Evolutionary conservation across 1,140 invertebrate genomes (phyloP).

Genomic region (Hirudo medicinalis): DNA sequence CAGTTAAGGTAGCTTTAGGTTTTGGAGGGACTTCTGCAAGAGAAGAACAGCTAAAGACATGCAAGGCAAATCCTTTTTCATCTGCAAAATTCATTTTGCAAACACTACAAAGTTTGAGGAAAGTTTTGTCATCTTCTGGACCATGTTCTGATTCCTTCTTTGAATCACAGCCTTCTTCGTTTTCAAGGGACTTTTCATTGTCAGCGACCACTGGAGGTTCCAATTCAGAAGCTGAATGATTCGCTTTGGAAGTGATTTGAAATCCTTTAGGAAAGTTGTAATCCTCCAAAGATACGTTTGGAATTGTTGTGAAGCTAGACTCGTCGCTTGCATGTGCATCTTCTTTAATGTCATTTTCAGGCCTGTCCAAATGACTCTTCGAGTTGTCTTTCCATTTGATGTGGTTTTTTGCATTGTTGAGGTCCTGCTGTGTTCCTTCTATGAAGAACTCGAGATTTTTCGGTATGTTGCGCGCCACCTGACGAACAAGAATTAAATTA

Average conservation of each 20-base stretch:
- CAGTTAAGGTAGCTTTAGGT: no score
- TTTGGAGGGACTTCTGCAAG: no score
- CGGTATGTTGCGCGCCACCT: conserved; percentile 49
- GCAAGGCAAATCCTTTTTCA: not conserved
- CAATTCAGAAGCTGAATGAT: not conserved
- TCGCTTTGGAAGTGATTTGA: not conserved
- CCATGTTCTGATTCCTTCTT: not conserved
- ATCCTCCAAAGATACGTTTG: conserved; percentile 16
- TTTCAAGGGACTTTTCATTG: not conserved
- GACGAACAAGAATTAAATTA: not conserved
- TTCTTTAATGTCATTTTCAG: not conserved
- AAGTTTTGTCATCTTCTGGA: conserved; percentile 4
- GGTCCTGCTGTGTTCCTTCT: conserved; percentile 48
- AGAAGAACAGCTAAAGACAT: no score
- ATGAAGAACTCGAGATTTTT: conserved; percentile 52
- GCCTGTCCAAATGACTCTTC: not conserved
- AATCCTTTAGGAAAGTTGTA: conserved; percentile 28
- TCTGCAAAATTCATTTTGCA: conserved; percentile 16
- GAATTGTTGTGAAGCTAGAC: not conserved
- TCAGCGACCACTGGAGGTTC: not conserved
- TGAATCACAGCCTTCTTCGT: not conserved
- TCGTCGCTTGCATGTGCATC: not conserved
- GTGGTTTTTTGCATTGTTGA: conserved; percentile 20
- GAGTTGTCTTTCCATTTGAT: conserved; percentile 19
- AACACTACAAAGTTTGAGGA: not conserved